Evolutionary conservation across 1,140 invertebrate genomes (phyloP), one percentile per base, ranked within the genome.

Genomic region (Idris sp.): DNA sequence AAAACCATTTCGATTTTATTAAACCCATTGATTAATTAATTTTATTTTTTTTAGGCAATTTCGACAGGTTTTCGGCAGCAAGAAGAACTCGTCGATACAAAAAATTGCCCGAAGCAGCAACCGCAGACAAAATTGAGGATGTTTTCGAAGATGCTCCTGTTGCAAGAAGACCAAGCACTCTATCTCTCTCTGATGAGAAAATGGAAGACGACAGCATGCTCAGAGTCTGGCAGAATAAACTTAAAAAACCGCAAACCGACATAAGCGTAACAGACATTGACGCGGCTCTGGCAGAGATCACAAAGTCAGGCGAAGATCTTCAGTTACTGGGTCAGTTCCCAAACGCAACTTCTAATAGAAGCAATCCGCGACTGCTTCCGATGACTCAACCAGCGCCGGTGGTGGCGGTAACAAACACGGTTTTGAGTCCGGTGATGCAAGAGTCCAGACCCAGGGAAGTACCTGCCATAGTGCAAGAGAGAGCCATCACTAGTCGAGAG

Each of bases 1-100:
- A n/a, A n/a, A n/a, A n/a, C n/a, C n/a, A n/a, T n/a, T n/a, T n/a
- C n/a, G n/a, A n/a, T n/a, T n/a, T n/a, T n/a, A n/a, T n/a, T n/a
- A n/a, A n/a, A n/a, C n/a, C n/a, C n/a, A n/a, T n/a, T n/a, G n/a
- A n/a, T n/a, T n/a, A n/a, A n/a, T n/a, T n/a, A n/a, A n/a, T n/a
- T n/a, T n/a, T n/a, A n/a, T n/a, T 56, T 22, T 46, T 44, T 80
- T 10, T 82, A 84, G 93, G 93, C 2, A 93, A 95, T 74, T 97
- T 97, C 69, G 94, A 97, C 82, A 87, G 95, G 56, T 94, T 94
- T 81, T 94, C 95, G 4, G 91, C 93, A 0, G 90, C 94, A 0
- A 89, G 96, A 62, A 90, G 94, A 76, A 97, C 95, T 0, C 89
- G 95, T 51, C 89, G 95, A 28, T 95, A 95, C 73, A 95, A 95